Conservation (phyloP, 2,113 vertebrate species). For the Syngnathus floridae region DNA sequence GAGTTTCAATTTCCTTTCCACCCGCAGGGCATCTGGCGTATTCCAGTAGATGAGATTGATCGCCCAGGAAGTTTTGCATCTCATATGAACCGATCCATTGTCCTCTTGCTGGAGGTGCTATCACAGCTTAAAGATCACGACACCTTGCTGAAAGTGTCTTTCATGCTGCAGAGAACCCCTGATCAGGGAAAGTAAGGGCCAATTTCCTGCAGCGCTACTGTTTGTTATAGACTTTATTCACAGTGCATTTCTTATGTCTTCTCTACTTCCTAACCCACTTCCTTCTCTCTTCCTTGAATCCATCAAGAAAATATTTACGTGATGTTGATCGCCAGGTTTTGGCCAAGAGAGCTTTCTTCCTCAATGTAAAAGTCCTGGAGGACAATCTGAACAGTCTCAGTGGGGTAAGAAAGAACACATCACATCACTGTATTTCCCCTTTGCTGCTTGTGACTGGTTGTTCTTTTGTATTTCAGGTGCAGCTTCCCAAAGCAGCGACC, state of each 20-base stretch:
- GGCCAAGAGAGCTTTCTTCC: slow-evolving; percentile 91
- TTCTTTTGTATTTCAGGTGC: slow-evolving; percentile 64
- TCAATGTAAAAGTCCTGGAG: slow-evolving; percentile 94
- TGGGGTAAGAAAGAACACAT: slow-evolving; percentile 69
- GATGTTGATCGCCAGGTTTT: slow-evolving; percentile 98
- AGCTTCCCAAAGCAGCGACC: slow-evolving; percentile 55
- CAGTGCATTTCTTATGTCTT: slow-evolving; percentile 14
- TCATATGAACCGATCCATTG: slow-evolving; percentile 99
- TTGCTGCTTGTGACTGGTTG: slow-evolving; percentile 27
- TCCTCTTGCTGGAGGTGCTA: slow-evolving; percentile 89
- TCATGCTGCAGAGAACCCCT: slow-evolving; percentile 96
- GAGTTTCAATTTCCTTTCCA: background rate
- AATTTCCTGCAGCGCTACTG: background rate
- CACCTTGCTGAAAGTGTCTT: slow-evolving; percentile 92
- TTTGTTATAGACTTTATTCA: background rate
- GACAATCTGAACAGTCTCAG: slow-evolving; percentile 89
- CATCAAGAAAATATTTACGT: slow-evolving; percentile 87
- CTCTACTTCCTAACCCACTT: background rate
- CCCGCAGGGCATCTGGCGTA: slow-evolving; percentile 95
- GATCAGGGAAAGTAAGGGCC: slow-evolving; percentile 98
- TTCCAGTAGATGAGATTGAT: slow-evolving; percentile 99
- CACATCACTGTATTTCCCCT: background rate
- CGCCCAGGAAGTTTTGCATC: slow-evolving; percentile 96
- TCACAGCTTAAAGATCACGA: slow-evolving; percentile 88
- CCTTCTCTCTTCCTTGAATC: slow-evolving; percentile 9